Conservation (phyloP, 2,113 vertebrate genomes). For the Reinhardtius hippoglossoides region DNA sequence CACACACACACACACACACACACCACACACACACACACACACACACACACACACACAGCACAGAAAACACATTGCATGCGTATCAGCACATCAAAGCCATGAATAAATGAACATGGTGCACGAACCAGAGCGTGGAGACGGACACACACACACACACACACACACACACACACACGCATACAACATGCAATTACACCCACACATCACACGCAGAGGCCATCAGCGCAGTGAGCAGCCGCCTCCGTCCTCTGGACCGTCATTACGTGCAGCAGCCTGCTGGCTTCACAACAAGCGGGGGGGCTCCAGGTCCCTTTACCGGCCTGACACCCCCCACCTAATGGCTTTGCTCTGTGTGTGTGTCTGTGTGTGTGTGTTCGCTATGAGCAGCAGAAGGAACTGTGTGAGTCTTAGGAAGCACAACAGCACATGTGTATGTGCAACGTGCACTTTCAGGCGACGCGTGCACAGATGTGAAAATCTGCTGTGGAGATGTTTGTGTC, state of each 20-base stretch:
- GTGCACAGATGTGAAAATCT: neutral
- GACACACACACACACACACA: no score
- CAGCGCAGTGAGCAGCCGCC: constrained; percentile 6
- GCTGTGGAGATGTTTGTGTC: no score
- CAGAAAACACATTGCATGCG: constrained; percentile 5
- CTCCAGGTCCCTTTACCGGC: constrained; percentile 32
- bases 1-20: neutral
- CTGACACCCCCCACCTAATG: constrained; percentile 29
- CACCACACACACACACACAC: neutral
- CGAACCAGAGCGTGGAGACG: constrained; percentile 17
- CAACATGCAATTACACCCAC: constrained; percentile 19
- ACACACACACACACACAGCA: no score
- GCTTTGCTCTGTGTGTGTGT: neutral
- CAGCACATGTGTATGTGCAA: no score
- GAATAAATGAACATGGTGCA: constrained; percentile 40
- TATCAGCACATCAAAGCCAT: constrained; percentile 41
- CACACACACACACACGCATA: constrained; percentile 10
- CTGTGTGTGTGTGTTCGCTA: neutral
- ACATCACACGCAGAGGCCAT: constrained; percentile 2
- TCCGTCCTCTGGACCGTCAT: constrained; percentile 29
- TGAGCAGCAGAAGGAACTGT: no score
- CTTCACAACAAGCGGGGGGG: constrained; percentile 30
- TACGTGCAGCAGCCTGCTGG: constrained; percentile 38
- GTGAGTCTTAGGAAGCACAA: neutral
- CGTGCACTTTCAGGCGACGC: neutral